These are phyloP conservation scores for Gnatocerus cornutus DNA, from an alignment of 2,888 invertebrate genomes.

Conservation along the genomic window DNA sequence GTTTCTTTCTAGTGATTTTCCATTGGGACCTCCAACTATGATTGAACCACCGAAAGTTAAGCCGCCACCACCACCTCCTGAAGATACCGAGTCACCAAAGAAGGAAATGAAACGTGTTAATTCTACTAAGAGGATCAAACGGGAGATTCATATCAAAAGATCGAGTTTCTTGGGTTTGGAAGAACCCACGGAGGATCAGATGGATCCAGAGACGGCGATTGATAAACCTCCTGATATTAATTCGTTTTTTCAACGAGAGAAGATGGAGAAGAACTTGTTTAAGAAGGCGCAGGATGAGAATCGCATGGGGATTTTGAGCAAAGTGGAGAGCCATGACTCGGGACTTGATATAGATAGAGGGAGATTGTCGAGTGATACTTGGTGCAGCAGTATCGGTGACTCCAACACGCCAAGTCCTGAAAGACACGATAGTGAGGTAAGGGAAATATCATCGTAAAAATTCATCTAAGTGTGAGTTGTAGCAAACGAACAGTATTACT, in stretches of 20 bases:
- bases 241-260: conserved; percentile 85
- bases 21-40: conserved; percentile 75
- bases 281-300: conserved; percentile 72
- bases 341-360: conserved; percentile 81
- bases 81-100: conserved; percentile 73
- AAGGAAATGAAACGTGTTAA: conserved; percentile 79
- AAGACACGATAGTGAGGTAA: conserved; percentile 85
- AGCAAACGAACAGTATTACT: conserved; percentile 79
- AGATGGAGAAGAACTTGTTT: conserved; percentile 84
- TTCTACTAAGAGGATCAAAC: conserved; percentile 89
- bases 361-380: conserved; percentile 74
- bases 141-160: conserved; percentile 87
- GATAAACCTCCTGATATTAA: conserved; percentile 86
- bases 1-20: conserved; percentile 69
- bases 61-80: conserved; percentile 85
- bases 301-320: conserved; percentile 63
- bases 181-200: conserved; percentile 80
- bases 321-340: conserved; percentile 82
- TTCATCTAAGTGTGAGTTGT: conserved; percentile 1
- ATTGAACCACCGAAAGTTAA: conserved; percentile 75
- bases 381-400: conserved; percentile 71
- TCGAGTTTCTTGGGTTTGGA: conserved; percentile 91
- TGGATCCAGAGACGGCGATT: conserved; percentile 76
- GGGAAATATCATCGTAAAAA: background rate
- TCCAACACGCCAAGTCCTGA: conserved; percentile 74